Base-by-base conservation (phyloP, 2,797 vertebrate species). In the Numenius phaeopus region DNA sequence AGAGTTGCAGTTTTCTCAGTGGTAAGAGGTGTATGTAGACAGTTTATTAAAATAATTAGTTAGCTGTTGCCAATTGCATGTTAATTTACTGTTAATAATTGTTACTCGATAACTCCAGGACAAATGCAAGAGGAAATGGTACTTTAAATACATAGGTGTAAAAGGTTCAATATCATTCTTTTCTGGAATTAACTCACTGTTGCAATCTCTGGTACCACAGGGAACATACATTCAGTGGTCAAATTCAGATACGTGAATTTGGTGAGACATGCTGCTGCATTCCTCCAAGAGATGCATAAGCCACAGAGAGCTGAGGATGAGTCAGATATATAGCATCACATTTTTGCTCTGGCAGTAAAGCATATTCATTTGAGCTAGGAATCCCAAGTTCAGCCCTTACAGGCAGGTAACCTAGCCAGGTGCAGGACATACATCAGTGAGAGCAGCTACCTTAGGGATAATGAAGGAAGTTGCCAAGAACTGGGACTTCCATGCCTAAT, bases 41-140 rank as follows among this genome's bases (percentile, higher is more conserved):
- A 37, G 15, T 59, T 89, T 79, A 9, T 71, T 64, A 30, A 87
- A 52, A 58, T 84, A 82, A 44, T 79, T 69, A 80, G 34, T 44
- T 82, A 77, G 54, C 34, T 92, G 39, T 34, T 87, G 65, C 58
- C 13, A 81, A 34, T 12, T 91, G 34, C 54, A 40, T 62, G 27
- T 47, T 87, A 85, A 82, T 73, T 94, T 84, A 30, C 30, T 87
- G n/a, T 89, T 84, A 90, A 62, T 71, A 88, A 49, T 57, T 70
- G 29, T 58, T 79, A 66, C n/a, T 82, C 16, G 47, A 6, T 81
- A 75, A 62, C 39, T 91, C 42, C 30, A 62, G 27, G 34, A 50
- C n/a, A 86, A 80, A 44, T 7, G 2, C 14, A 69, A 40, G 64
- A 57, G 44, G 26, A 82, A 82, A 66, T 34, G 30, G 15, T 65